Evolutionary conservation across 92 coral and sea anemone species (phyloP), one percentile per base, ranked within the genome.

Genomic region (Heteractis magnifica): DNA sequence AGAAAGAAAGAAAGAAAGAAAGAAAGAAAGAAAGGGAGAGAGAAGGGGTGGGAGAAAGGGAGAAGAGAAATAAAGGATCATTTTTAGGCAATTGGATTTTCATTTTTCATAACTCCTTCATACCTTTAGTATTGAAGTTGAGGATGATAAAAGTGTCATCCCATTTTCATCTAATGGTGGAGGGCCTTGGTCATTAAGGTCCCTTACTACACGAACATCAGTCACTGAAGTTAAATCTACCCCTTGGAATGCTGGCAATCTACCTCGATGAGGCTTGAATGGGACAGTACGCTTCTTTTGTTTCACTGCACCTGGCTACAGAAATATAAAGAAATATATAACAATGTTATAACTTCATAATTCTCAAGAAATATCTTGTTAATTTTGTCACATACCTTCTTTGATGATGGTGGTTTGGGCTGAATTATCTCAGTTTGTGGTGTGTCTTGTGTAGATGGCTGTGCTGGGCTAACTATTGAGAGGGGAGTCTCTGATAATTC

Each of bases 81-180:
- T 70, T 12, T 10, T 19, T 41, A 20, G 19, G 44, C 44, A 34
- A 34, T 1, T 34, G 2, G 44, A 34, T 34, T 34, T 26, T 34
- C 44, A 20, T 70, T 13, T 70, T 70, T 70, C 9, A 18, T 20
- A 13, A 70, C 11, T 6, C 49, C 18, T 70, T 16, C 16, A 72
- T 74, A 93, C 97, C 97, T 93, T 93, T 5, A 93, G 89, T 74
- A 93, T 91, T 14, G 97, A 93, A 0, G 91, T 78, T 15, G 97
- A 93, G 2, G 94, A 91, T 10, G 97, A 93, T 44, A 93, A 81
- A 87, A 93, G 83, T 14, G 93, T 84, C 51, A 93, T 80, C 0
- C 97, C 97, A 44, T 87, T 88, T 18, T 90, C 85, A 72, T 93
- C 91, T 11, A 90, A 70, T 23, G 78, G 74, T 52, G 83, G 87